Evolutionary conservation across 2,113 vertebrate species (phyloP), one percentile per base, ranked within the genome.

Genomic region (Eulemur macaco): DNA sequence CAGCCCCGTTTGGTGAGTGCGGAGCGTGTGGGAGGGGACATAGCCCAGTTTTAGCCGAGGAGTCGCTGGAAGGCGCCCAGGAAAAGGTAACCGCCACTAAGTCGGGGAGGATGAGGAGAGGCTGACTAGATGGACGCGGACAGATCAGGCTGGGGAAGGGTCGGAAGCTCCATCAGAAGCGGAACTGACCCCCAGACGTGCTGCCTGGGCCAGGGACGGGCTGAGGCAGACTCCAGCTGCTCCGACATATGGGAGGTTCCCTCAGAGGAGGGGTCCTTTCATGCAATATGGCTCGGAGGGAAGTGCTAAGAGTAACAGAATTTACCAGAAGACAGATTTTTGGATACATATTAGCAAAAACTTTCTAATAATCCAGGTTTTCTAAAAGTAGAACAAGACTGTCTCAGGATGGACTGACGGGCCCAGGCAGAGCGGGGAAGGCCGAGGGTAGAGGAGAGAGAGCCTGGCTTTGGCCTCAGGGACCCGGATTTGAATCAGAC

Each of bases 81-180:
- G 85, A 47, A 50, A 56, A 74, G 37, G 25, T 11, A 3, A 52
- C 47, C 17, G 11, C 64, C 27, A 29, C 14, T 8, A 31, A 91
- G 54, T 42, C 13, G 1, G 27, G n/a, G 42, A 21, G 25, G 50
- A 20, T 56, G 58, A 18, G 23, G 29, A 45, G 80, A 58, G 20
- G 39, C 45, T 27, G 8, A 10, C 45, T 25, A 18, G 34, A 11
- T 83, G 69, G 86, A 42, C 47, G 8, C 27, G 25, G 39, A 39
- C 3, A 34, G 84, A 63, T 15, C 0, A 9, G 31, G 31, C 39
- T 17, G 47, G 73, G 21, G 31, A 76, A 29, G 42, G 21, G 3
- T 50, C 6, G 0, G 2, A 10, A 37, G 7, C 34, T 37, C 4
- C 31, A 52, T 77, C 80, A 50, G 58, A 52, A 34, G 0, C 0